Conservation (phyloP, 1,140 invertebrate genomes). For the Hypothenemus hampei region DNA sequence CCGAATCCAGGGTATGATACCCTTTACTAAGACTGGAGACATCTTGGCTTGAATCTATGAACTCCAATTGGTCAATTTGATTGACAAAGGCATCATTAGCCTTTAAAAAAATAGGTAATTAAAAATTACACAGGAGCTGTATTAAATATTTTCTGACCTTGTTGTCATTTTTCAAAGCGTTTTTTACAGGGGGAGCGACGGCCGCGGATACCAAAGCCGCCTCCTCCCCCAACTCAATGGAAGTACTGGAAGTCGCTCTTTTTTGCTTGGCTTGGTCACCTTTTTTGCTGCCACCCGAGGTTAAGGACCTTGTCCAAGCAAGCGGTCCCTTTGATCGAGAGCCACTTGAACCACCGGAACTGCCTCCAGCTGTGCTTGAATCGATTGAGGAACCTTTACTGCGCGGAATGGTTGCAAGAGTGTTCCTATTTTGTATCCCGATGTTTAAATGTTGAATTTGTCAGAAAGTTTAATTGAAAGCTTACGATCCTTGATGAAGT, state of each 20-base stretch:
- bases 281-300: conserved; percentile 28
- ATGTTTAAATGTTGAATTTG: no score
- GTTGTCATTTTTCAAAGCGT: conserved; percentile 6
- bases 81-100: conserved; percentile 8
- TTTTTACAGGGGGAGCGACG: conserved; percentile 36
- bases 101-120: no score
- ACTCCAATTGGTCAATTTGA: conserved; percentile 43
- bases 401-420: conserved; percentile 25
- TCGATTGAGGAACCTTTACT: conserved; percentile 21
- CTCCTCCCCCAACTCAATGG: conserved; percentile 44
- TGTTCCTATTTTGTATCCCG: no score
- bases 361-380: conserved; percentile 23
- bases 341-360: not conserved
- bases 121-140: no score
- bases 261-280: conserved; percentile 28
- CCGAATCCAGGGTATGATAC: conserved; percentile 35
- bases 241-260: conserved; percentile 32
- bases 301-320: conserved; percentile 34
- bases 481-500: conserved; percentile 43
- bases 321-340: conserved; percentile 13
- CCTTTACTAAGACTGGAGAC: conserved; percentile 30
- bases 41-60: conserved; percentile 37
- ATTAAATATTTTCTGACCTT: no score
- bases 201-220: conserved; percentile 32
- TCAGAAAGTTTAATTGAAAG: no score